These are phyloP conservation scores for Falco novaeseelandiae DNA, from an alignment of 2,797 vertebrate genomes.

Conservation along the genomic window DNA sequence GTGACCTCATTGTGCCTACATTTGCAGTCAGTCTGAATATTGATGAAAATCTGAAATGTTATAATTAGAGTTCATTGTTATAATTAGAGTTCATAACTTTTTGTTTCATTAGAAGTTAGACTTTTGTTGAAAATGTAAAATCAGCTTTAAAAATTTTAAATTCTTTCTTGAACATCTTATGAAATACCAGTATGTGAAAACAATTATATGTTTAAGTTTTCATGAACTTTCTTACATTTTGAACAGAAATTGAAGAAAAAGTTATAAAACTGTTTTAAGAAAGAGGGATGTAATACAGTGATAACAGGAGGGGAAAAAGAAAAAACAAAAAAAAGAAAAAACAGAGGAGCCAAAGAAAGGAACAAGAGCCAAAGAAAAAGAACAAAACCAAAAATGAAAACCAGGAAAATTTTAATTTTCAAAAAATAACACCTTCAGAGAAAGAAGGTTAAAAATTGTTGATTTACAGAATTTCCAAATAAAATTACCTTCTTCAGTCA, in stretches of 20 bases:
- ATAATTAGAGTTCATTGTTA: slow-evolving; percentile 19
- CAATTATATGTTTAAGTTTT: neutral
- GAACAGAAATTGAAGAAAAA: neutral
- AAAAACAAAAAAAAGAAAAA: neutral
- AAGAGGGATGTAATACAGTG: neutral
- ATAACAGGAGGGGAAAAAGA: neutral
- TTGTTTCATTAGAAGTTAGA: slow-evolving; percentile 6
- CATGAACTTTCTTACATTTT: neutral
- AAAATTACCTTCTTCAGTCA: neutral
- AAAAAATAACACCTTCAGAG: neutral
- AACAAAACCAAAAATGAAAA: neutral
- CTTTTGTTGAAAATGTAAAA: neutral
- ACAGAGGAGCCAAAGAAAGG: no score
- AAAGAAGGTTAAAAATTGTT: neutral
- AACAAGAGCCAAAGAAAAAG: neutral
- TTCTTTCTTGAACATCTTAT: neutral
- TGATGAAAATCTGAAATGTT: slow-evolving; percentile 20
- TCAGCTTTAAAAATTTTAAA: neutral
- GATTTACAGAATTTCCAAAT: neutral
- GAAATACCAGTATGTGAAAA: neutral
- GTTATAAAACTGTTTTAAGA: neutral
- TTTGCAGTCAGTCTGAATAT: slow-evolving; percentile 32
- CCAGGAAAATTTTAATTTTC: neutral
- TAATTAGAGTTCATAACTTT: slow-evolving; percentile 25
- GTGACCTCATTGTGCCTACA: neutral